Evolutionary conservation across 2,888 invertebrate species (phyloP).

Genomic region (Agrotis exclamationis): DNA sequence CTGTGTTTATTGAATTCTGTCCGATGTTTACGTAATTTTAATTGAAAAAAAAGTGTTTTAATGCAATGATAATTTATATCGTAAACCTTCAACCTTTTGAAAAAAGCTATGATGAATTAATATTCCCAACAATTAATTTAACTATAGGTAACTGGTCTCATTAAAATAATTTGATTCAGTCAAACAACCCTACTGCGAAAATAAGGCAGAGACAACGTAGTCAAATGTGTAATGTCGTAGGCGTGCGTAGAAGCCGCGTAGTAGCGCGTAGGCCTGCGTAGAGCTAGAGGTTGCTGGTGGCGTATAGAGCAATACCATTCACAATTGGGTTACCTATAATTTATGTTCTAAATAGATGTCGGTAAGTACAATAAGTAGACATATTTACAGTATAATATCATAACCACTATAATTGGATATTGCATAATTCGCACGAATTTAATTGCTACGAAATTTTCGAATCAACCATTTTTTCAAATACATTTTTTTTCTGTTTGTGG

Average conservation of each 20-base stretch:
- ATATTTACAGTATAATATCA: neutral
- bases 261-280: neutral
- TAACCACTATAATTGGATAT: too few species aligned
- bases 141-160: too few species aligned
- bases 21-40: neutral
- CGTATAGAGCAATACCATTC: too few species aligned
- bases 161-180: neutral
- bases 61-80: neutral
- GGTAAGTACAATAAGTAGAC: neutral
- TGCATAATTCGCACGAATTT: too few species aligned
- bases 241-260: neutral
- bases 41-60: neutral
- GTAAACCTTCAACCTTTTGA: too few species aligned
- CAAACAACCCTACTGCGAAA: neutral
- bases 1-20: neutral
- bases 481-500: too few species aligned
- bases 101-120: too few species aligned
- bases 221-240: neutral
- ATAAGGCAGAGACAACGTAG: neutral
- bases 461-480: too few species aligned
- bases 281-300: neutral
- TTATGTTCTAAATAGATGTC: neutral
- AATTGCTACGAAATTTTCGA: too few species aligned
- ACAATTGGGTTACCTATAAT: too few species aligned
- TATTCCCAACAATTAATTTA: neutral